These are phyloP conservation scores for Leptopilina boulardi DNA, from an alignment of 1,140 invertebrate species.

Conservation along the genomic window DNA sequence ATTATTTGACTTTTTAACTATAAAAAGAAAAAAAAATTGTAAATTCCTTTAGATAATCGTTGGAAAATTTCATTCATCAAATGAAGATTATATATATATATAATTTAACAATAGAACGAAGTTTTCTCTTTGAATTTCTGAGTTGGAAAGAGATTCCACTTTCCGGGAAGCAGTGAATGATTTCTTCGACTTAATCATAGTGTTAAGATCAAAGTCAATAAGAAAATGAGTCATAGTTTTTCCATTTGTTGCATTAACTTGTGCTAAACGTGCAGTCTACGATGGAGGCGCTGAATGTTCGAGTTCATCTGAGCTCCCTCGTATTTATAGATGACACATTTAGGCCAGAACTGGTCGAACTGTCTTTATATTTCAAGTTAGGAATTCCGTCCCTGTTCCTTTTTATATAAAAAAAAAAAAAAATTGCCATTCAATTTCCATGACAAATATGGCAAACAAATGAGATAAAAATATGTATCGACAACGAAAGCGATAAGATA, in stretches of 20 bases:
- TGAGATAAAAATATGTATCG: slow-evolving; percentile 37
- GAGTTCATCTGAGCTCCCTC: slow-evolving; percentile 46
- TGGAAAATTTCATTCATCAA: background rate
- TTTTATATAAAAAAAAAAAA: too few species aligned
- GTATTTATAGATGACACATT: slow-evolving; percentile 75
- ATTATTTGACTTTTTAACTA: too few species aligned
- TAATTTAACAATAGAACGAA: background rate
- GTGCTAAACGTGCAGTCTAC: slow-evolving; percentile 28
- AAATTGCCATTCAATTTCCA: slow-evolving; percentile 4
- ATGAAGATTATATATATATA: too few species aligned
- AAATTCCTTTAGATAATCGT: background rate
- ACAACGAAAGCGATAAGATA: slow-evolving; percentile 48
- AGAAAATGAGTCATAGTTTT: slow-evolving; percentile 33
- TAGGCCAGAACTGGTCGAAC: slow-evolving; percentile 65
- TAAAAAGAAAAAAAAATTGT: too few species aligned
- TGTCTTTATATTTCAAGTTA: slow-evolving; percentile 67
- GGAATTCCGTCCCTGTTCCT: background rate
- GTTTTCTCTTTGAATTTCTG: background rate
- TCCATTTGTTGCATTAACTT: slow-evolving; percentile 33
- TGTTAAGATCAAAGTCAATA: background rate
- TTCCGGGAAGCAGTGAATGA: background rate
- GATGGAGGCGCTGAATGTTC: slow-evolving; percentile 30
- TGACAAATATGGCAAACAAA: slow-evolving; percentile 30
- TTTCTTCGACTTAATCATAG: slow-evolving; percentile 18
- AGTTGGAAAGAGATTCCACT: slow-evolving; percentile 9